A percentile compares a stretch with the other conserved stretches of the same genome.
Conservation (phyloP, 1,140 invertebrate genomes). For the Microplitis demolitor region DNA sequence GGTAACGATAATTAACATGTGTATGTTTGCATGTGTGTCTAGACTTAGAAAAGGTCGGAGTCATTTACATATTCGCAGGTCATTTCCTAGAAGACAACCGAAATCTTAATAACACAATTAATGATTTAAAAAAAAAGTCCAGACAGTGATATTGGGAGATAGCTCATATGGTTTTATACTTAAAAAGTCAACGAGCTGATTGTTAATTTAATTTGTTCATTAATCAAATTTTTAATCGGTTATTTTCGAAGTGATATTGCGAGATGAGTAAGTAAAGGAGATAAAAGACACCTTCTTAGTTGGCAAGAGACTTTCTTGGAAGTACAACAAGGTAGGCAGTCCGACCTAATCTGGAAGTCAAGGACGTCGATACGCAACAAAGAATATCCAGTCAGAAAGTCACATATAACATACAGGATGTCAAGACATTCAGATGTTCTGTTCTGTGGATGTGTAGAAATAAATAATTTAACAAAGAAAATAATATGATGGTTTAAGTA, state of each 20-base stretch:
- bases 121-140: neutral
- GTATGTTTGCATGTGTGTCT: neutral
- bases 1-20: neutral
- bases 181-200: neutral
- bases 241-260: neutral
- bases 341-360: slow-evolving; percentile 30
- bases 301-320: slow-evolving; percentile 21
- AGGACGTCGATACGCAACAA: slow-evolving; percentile 23
- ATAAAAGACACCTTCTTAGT: neutral
- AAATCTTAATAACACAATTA: neutral
- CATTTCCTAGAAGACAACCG: neutral
- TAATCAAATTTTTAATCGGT: neutral
- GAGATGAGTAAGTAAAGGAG: neutral
- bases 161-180: neutral
- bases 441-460: neutral
- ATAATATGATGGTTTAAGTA: too few species aligned
- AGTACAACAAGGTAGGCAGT: slow-evolving; percentile 16
- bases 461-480: slow-evolving; percentile 8
- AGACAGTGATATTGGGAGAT: neutral
- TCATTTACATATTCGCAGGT: neutral
- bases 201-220: neutral
- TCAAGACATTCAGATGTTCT: slow-evolving; percentile 3
- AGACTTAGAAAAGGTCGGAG: neutral
- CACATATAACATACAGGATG: slow-evolving; percentile 3
- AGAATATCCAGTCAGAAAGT: neutral